phyloP scores from a whole-genome alignment of 1,140 invertebrate genomes.

The Olivierus martensii region DNA sequence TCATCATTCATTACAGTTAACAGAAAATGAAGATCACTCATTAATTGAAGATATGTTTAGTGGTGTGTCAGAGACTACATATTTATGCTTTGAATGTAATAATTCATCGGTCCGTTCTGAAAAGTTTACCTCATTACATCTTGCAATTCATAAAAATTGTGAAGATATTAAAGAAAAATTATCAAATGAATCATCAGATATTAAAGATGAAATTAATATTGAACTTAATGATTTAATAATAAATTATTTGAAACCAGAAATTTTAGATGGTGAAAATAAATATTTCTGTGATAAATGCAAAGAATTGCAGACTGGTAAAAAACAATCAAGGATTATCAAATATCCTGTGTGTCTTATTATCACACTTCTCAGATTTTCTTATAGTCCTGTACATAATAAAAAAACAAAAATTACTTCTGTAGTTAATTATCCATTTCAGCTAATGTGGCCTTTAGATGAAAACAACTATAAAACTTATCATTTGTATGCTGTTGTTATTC shows the following conservation, averaged over 20 bases:
- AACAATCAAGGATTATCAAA: slow-evolving; percentile 51
- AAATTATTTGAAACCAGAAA: slow-evolving; percentile 55
- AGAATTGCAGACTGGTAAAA: slow-evolving; percentile 55
- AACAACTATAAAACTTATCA: slow-evolving; percentile 37
- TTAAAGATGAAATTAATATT: slow-evolving; percentile 45
- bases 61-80: not conserved
- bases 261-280: slow-evolving; percentile 60
- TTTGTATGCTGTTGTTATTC: slow-evolving; percentile 65
- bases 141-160: no score
- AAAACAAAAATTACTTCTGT: slow-evolving; percentile 46
- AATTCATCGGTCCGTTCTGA: not conserved
- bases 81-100: not conserved
- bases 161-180: no score
- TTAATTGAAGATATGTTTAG: no score
- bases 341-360: slow-evolving; percentile 60
- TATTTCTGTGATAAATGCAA: slow-evolving; percentile 64
- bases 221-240: slow-evolving; percentile 31
- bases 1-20: not conserved
- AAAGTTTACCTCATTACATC: slow-evolving; percentile 15
- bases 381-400: slow-evolving; percentile 39
- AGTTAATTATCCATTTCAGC: slow-evolving; percentile 28
- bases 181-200: not conserved
- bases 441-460: slow-evolving; percentile 24
- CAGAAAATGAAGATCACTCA: not conserved
- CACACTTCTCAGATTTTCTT: slow-evolving; percentile 61